Conservation (phyloP, 2,888 invertebrate species). For the Lasiommata megera region DNA sequence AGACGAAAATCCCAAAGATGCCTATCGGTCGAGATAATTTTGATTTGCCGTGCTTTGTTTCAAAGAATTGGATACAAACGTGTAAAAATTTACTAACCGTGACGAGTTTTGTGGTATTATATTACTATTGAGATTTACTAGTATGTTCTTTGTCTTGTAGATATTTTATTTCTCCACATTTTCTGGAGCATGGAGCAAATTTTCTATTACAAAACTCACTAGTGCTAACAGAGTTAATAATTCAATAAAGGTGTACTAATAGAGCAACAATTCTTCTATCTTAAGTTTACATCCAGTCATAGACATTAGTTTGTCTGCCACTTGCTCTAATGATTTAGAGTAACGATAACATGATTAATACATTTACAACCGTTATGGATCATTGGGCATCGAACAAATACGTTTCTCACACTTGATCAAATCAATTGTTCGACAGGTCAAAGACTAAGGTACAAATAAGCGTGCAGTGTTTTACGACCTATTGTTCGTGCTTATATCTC, state of each 20-base stretch:
- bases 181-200: background rate
- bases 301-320: background rate
- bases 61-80: constrained; percentile 18
- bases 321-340: background rate
- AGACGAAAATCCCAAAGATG: constrained; percentile 11
- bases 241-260: no score
- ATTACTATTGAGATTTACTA: background rate
- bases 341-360: constrained; percentile 5
- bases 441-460: constrained; percentile 11
- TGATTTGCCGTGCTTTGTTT: constrained; percentile 11
- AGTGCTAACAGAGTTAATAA: no score
- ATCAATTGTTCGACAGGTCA: constrained; percentile 29
- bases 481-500: constrained; percentile 30
- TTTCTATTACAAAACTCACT: no score
- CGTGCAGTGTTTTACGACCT: constrained; percentile 32
- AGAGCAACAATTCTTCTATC: no score
- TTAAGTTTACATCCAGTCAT: background rate
- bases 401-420: constrained; percentile 22
- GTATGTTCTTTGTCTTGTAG: background rate
- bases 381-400: constrained; percentile 13
- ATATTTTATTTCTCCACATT: background rate
- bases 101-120: constrained; percentile 8
- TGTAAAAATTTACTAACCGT: constrained; percentile 25
- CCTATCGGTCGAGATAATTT: background rate
- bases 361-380: constrained; percentile 14